These are phyloP conservation scores for Ellobium chinense DNA, from an alignment of 2,888 invertebrate species.

Conservation along the genomic window DNA sequence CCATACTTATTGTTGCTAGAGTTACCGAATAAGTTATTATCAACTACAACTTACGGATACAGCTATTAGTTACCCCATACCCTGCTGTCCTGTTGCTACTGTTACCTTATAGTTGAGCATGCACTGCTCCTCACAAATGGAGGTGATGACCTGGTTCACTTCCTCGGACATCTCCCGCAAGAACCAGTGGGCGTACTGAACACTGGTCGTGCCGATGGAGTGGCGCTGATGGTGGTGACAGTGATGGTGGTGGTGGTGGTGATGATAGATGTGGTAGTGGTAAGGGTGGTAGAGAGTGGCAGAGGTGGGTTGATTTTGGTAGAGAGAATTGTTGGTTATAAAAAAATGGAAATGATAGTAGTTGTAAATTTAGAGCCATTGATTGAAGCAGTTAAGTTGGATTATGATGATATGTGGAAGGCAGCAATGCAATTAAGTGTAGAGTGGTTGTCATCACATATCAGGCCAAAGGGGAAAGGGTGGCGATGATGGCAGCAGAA, in stretches of 20 bases:
- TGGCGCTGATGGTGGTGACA: slow-evolving; percentile 83
- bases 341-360: not conserved
- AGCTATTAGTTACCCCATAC: too few species aligned
- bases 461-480: too few species aligned
- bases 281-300: not conserved
- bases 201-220: slow-evolving; percentile 95
- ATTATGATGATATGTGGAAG: too few species aligned
- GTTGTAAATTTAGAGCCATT: not conserved
- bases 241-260: not conserved
- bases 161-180: slow-evolving; percentile 99
- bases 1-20: too few species aligned
- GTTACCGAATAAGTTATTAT: too few species aligned
- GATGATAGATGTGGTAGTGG: not conserved
- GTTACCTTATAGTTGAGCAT: slow-evolving; percentile 92
- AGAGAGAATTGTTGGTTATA: too few species aligned
- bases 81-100: not conserved
- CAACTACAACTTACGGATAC: too few species aligned
- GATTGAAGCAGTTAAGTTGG: too few species aligned
- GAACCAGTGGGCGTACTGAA: slow-evolving; percentile 96
- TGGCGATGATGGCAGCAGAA: too few species aligned
- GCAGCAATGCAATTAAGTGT: too few species aligned
- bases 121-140: slow-evolving; percentile 99
- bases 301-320: too few species aligned
- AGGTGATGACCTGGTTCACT: slow-evolving; percentile 97
- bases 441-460: too few species aligned